Evolutionary conservation across 2,888 invertebrate species (phyloP), one percentile per base, ranked within the genome.

Genomic region (Phortica magna): DNA sequence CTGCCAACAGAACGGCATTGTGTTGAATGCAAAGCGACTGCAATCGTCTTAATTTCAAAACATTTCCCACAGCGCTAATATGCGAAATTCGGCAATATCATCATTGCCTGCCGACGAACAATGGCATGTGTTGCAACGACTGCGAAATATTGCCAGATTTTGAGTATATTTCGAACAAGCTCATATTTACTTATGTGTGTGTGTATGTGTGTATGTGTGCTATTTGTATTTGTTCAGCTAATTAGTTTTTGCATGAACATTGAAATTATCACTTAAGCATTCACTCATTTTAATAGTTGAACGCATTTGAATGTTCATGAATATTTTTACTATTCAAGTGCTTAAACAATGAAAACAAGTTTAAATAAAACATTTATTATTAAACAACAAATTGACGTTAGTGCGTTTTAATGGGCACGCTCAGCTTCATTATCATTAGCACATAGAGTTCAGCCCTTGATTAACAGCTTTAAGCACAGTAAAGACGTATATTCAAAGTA

Each of bases 31-130:
- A 43, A 43, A 7, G 43, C 43, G 7, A 43, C 10, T 43, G 43
- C 48, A 17, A 22, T 19, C 31, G 22, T 31, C 53, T 31, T 71
- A 31, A 53, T 17, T 55, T 53, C 22, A 53, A 2, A 55, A 53
- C 31, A 55, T 71, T 70, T 71, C 70, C 22, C 55, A 43, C 31
- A 31, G 55, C 70, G 70, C n/a, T 71, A 71, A 71, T 71, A 42
- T 19, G 70, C 22, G n/a, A 71, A 53, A 31, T 71, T 71, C 19
- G 48, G 9, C 61, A 61, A 17, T n/a, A n/a, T 22, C 55, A 12
- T 71, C 53, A 55, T 71, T 71, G 31, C 19, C 70, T 71, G 53
- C 53, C 53, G 53, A 55, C 12, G 31, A 39, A 55, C 70, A 71
- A 71, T 48, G 22, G 68, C 48, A 71, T 9, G 42, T 17, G 68